These are phyloP conservation scores for Morelia viridis DNA, from an alignment of 2,797 vertebrate genomes.

Conservation along the genomic window DNA sequence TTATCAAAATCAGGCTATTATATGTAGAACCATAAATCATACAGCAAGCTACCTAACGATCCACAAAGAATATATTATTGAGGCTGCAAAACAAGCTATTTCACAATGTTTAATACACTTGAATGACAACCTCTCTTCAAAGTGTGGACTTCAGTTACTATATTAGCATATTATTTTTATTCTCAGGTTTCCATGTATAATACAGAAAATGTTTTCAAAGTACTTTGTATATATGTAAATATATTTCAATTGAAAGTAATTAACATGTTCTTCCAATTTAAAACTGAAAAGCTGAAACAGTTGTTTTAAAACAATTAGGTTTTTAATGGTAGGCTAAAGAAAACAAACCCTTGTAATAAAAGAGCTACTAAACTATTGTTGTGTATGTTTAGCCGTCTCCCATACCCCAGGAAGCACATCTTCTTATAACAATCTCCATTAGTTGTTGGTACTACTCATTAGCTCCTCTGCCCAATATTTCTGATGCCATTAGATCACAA, in stretches of 20 bases:
- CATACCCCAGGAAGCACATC: background rate
- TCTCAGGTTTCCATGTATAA: conserved; percentile 4
- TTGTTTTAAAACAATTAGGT: background rate
- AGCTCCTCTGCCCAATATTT: background rate
- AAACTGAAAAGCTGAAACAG: background rate
- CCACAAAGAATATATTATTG: conserved; percentile 23
- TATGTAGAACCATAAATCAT: conserved; percentile 15
- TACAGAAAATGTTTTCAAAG: background rate
- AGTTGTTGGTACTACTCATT: background rate
- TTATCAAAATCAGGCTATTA: conserved; percentile 11
- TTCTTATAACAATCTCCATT: background rate
- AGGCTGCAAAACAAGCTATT: background rate
- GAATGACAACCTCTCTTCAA: conserved; percentile 22
- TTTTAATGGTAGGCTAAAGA: background rate
- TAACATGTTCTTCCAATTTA: background rate
- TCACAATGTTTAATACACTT: conserved; percentile 13
- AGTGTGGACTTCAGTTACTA: conserved; percentile 3
- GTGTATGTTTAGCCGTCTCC: background rate
- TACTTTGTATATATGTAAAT: background rate
- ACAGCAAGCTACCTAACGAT: background rate
- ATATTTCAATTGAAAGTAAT: conserved; percentile 13
- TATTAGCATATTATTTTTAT: conserved; percentile 7
- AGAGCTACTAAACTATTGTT: background rate
- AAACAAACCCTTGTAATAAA: background rate
- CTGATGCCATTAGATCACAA: background rate